phyloP scores from a whole-genome alignment of 2,113 vertebrate species.

The Benitochromis conjunctus region DNA sequence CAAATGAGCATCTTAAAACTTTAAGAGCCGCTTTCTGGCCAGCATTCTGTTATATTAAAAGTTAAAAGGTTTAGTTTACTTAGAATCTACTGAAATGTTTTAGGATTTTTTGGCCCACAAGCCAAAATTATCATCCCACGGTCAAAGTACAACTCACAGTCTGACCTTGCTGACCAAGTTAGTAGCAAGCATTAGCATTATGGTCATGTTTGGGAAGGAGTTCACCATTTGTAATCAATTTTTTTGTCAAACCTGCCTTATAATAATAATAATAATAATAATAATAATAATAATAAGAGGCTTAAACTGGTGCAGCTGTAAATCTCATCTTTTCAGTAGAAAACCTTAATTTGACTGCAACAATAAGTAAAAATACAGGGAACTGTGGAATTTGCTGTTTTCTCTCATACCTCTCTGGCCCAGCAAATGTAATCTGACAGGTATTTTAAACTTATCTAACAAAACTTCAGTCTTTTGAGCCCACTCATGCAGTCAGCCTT shows the following conservation, averaged over 20 bases:
- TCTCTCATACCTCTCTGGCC: not conserved
- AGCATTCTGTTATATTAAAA: not conserved
- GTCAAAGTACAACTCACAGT: not conserved
- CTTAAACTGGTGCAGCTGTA: constrained; percentile 8
- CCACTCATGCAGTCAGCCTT: not conserved
- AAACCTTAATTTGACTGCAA: constrained; percentile 2
- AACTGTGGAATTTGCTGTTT: not conserved
- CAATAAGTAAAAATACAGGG: not conserved
- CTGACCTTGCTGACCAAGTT: not conserved
- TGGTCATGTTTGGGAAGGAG: not conserved
- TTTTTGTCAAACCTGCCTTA: not conserved
- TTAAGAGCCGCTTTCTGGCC: not conserved
- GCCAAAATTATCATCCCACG: too few species aligned
- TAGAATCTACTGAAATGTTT: not conserved
- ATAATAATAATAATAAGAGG: not conserved
- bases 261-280: not conserved
- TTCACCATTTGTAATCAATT: not conserved
- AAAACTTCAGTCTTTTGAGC: not conserved
- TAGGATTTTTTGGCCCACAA: too few species aligned
- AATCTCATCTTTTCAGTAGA: constrained; percentile 2
- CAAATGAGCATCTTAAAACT: not conserved
- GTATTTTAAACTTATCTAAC: not conserved
- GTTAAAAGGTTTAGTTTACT: not conserved
- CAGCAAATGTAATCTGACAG: not conserved
- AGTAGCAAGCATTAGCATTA: not conserved